Base-by-base conservation (phyloP, 2,113 vertebrate species). In the Dolichallabes microphthalmus region DNA sequence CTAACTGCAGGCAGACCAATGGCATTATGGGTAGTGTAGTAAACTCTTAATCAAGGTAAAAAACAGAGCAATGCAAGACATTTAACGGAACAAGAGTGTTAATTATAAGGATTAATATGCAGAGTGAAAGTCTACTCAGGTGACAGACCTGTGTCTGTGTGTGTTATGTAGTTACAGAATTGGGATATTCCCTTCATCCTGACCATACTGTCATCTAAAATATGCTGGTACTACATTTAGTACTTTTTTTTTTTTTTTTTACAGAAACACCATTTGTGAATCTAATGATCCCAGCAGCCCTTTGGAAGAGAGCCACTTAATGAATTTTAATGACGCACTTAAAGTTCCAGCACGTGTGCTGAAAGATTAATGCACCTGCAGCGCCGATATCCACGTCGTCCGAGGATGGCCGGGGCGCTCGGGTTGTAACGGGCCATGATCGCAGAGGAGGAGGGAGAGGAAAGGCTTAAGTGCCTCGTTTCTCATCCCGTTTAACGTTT, bases 241-340 rank as follows among this genome's bases (percentile, higher is more conserved):
- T 45, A 0, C 8, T 45, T 45, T 45, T 45, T 45, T 7, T 45
- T 45, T 45, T 45, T 45, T 45, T 83, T 87, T 82, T 80, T 80
- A 83, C 86, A 80, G 82, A 39, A 86, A 88, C 73, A 30, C 69
- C 58, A 91, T 93, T 83, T 92, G 91, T 89, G 91, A 90, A 89
- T 90, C 79, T 90, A 91, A 92, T 89, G 84, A 60, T 58, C 60
- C 63, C 19, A 52, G 83, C 68, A 61, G 35, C 84, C 75, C 75
- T 45, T 35, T 53, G 66, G 86, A 82, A 25, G 58, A 79, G 52
- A 68, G 53, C 74, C 79, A 76, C 87, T 87, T 89, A 89, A 92
- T 91, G 80, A 89, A 91, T 92, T 92, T 89, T 90, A 90, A 93
- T 90, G 89, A 88, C 87, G 88, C 86, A 86, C 87, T 90, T 90